phyloP scores from a whole-genome alignment of 2,888 invertebrate genomes.

The Eristalinus aeneus region DNA sequence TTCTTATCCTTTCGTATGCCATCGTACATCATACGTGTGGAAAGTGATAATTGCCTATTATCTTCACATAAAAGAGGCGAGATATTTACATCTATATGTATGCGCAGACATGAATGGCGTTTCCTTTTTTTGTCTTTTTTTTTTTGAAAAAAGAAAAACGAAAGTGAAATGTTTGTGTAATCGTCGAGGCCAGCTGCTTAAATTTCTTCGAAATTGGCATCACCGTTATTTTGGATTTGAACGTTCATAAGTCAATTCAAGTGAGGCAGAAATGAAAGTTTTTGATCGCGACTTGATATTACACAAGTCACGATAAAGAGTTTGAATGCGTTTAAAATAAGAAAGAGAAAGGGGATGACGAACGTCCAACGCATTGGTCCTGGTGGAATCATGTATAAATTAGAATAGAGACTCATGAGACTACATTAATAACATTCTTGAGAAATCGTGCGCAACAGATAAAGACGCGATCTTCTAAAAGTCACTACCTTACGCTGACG shows the following conservation, averaged over 20 bases:
- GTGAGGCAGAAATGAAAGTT: background rate
- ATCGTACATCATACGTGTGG: constrained; percentile 54
- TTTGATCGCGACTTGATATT: too few relatives aligned
- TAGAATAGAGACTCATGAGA: too few relatives aligned
- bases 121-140: background rate
- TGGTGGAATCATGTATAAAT: too few relatives aligned
- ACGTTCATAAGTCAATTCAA: background rate
- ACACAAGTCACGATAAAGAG: too few relatives aligned
- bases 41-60: constrained; percentile 60
- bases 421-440: too few relatives aligned
- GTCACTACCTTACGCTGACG: too few relatives aligned
- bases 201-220: background rate
- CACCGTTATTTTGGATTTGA: background rate
- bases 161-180: constrained; percentile 19
- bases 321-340: too few relatives aligned
- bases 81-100: background rate
- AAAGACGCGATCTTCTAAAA: too few relatives aligned
- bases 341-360: too few relatives aligned
- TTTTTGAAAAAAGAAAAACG: constrained; percentile 1
- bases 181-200: background rate
- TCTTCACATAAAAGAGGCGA: constrained; percentile 26
- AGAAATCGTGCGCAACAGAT: too few relatives aligned
- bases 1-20: constrained; percentile 56
- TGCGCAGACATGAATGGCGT: background rate
- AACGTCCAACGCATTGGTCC: too few relatives aligned